A percentile compares a stretch with the other conserved stretches of the same genome.
phyloP scores from a whole-genome alignment of 2,797 vertebrate species.

The Labroides dimidiatus region DNA sequence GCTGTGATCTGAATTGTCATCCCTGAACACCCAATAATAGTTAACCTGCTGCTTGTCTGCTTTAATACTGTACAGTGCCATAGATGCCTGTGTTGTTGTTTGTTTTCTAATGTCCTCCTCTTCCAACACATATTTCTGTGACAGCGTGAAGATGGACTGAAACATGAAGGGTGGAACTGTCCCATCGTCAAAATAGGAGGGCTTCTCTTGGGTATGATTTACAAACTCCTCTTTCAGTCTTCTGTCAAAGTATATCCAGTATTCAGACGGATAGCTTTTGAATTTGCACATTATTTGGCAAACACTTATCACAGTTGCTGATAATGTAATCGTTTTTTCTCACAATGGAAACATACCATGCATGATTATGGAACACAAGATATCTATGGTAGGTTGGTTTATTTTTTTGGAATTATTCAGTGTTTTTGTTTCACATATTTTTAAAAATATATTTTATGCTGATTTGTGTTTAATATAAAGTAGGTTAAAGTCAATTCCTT shows the following conservation, averaged over 20 bases:
- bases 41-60: constrained; percentile 33
- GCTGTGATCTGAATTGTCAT: constrained; percentile 51
- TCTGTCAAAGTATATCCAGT: neutral
- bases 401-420: too few species aligned
- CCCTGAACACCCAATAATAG: constrained; percentile 31
- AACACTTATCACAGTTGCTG: too few species aligned
- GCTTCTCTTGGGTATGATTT: constrained; percentile 55
- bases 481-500: too few species aligned
- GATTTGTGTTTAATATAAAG: too few species aligned
- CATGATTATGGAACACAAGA: too few species aligned
- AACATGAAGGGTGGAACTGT: constrained; percentile 64
- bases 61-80: constrained; percentile 24
- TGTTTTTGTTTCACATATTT: too few species aligned
- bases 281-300: too few species aligned
- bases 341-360: too few species aligned
- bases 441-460: too few species aligned
- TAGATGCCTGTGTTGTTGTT: constrained; percentile 27
- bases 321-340: too few species aligned
- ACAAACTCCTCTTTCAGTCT: neutral
- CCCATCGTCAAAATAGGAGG: constrained; percentile 55
- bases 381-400: too few species aligned
- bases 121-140: constrained; percentile 37
- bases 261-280: too few species aligned
- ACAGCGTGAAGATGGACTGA: constrained; percentile 65
- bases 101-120: constrained; percentile 18